These are phyloP conservation scores for Paelopatides confundens DNA, from an alignment of 53 echinoderm and acorn worm genomes.

Conservation along the genomic window DNA sequence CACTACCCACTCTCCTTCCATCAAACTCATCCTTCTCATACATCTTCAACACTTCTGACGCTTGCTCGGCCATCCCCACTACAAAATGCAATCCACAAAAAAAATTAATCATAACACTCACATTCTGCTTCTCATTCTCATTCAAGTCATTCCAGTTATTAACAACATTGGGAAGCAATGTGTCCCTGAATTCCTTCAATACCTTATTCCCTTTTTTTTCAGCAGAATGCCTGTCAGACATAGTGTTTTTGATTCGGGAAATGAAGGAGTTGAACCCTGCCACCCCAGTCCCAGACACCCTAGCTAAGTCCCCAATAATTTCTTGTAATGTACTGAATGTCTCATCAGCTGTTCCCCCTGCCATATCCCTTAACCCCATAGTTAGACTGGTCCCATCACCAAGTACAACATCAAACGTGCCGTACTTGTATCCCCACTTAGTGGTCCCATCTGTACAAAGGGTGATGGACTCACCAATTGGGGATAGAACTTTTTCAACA, in stretches of 20 bases:
- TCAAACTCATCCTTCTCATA: too few species aligned
- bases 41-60: too few species aligned
- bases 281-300: not conserved
- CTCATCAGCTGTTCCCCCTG: not conserved
- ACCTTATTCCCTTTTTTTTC: conserved; percentile 2
- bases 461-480: too few species aligned
- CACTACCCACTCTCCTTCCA: too few species aligned
- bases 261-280: not conserved
- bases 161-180: not conserved
- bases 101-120: too few species aligned
- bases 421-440: conserved; percentile 68
- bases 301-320: too few species aligned
- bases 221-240: conserved; percentile 5
- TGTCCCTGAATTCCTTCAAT: too few species aligned
- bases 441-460: too few species aligned
- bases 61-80: not conserved
- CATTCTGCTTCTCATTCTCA: too few species aligned
- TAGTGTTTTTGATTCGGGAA: not conserved
- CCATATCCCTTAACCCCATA: conserved; percentile 62
- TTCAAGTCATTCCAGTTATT: too few species aligned
- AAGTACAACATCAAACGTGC: conserved; percentile 48
- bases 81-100: not conserved
- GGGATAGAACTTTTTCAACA: conserved; percentile 1
- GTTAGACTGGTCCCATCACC: conserved; percentile 50
- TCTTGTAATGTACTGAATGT: too few species aligned